A percentile compares a stretch with the other conserved stretches of the same genome.
Evolutionary conservation across 1,140 invertebrate species (phyloP).

Genomic region (Bombus superbus): DNA sequence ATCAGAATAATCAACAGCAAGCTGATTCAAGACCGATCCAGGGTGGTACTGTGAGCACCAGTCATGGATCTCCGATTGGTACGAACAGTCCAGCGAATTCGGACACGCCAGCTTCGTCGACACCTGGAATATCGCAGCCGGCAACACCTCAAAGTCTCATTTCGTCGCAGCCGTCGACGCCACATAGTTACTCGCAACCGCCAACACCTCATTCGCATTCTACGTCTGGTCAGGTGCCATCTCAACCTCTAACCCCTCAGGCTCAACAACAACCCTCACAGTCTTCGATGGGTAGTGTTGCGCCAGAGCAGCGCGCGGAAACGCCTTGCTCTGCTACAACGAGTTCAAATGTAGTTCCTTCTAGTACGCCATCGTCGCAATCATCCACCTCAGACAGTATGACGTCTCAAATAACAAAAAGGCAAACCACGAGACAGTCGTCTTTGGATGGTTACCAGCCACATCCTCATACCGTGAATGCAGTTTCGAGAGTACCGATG

Average conservation of each 20-base stretch:
- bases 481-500: slow-evolving; percentile 75
- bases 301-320: slow-evolving; percentile 72
- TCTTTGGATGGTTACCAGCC: slow-evolving; percentile 77
- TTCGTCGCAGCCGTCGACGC: slow-evolving; percentile 78
- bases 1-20: slow-evolving; percentile 75
- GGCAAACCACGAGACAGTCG: slow-evolving; percentile 67
- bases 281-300: slow-evolving; percentile 49
- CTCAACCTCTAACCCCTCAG: slow-evolving; percentile 66
- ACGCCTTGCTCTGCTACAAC: slow-evolving; percentile 71
- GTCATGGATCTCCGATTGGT: slow-evolving; percentile 87
- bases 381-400: slow-evolving; percentile 63
- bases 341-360: slow-evolving; percentile 65
- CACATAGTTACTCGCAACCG: slow-evolving; percentile 79
- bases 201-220: slow-evolving; percentile 76
- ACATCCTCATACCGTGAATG: slow-evolving; percentile 77
- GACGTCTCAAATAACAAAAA: slow-evolving; percentile 53
- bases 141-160: slow-evolving; percentile 79
- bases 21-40: slow-evolving; percentile 87
- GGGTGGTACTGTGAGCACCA: slow-evolving; percentile 89
- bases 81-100: slow-evolving; percentile 80
- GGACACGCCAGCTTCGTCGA: slow-evolving; percentile 76
- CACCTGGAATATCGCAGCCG: slow-evolving; percentile 76
- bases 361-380: slow-evolving; percentile 72
- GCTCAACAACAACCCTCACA: slow-evolving; percentile 72
- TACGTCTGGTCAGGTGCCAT: slow-evolving; percentile 58